A percentile compares a stretch with the other conserved stretches of the same genome.
Evolutionary conservation across 2,888 invertebrate species (phyloP).

Genomic region (Bellardia bayeri): DNA sequence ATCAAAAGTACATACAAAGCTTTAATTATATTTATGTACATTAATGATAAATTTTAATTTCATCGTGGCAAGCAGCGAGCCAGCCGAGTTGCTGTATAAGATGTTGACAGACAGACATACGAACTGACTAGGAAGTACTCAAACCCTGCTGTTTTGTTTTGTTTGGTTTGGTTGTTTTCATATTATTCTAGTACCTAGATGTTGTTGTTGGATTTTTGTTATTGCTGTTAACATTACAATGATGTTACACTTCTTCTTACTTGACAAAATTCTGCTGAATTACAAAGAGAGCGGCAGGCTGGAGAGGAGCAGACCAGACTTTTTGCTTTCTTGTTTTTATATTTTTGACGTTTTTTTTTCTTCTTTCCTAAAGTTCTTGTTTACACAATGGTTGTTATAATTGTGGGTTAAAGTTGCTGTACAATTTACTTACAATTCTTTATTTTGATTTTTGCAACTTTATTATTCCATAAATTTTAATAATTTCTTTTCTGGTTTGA

Average conservation of each 20-base stretch:
- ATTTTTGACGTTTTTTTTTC: conserved; percentile 46
- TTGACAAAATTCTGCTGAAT: conserved; percentile 41
- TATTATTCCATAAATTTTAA: conserved; percentile 63
- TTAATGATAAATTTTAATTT: conserved; percentile 54
- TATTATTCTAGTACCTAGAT: background rate
- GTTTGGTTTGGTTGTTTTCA: conserved; percentile 14
- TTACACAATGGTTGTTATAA: conserved; percentile 58
- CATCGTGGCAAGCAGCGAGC: conserved; percentile 21
- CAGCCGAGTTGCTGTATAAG: background rate
- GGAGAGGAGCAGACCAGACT: background rate
- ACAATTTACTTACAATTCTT: conserved; percentile 8
- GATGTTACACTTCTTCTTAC: conserved; percentile 31
- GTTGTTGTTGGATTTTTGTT: background rate
- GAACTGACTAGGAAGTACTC: background rate
- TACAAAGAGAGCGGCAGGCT: background rate
- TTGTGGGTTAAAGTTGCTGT: conserved; percentile 60
- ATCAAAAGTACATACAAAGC: conserved; percentile 8
- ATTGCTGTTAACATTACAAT: conserved; percentile 8
- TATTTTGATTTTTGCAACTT: conserved; percentile 18
- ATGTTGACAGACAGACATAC: background rate
- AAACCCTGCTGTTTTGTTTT: conserved; percentile 37
- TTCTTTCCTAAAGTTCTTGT: conserved; percentile 43
- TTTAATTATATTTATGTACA: conserved; percentile 58
- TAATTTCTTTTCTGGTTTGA: conserved; percentile 44
- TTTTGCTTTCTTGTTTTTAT: conserved; percentile 1